A percentile compares a stretch with the other conserved stretches of the same genome.
Evolutionary conservation across 53 echinoderm and acorn worm species (phyloP).

Genomic region (Holothuria scabra): DNA sequence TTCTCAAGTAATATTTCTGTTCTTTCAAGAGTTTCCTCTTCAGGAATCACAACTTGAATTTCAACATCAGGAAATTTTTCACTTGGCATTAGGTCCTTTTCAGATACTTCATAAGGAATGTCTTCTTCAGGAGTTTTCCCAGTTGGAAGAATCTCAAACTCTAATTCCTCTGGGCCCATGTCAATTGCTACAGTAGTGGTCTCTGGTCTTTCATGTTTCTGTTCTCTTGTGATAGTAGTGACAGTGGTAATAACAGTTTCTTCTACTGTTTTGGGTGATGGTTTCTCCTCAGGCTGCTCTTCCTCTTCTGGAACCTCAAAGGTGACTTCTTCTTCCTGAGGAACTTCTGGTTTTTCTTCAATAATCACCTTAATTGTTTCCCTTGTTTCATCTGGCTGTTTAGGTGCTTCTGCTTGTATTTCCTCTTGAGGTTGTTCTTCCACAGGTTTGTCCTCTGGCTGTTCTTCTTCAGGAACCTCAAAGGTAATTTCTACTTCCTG

Average conservation of each 20-base stretch:
- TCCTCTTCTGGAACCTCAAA: slow-evolving; percentile 40
- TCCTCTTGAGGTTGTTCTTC: slow-evolving; percentile 28
- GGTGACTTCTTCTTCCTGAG: slow-evolving; percentile 46
- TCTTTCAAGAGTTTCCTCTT: not conserved
- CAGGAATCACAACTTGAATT: slow-evolving; percentile 38
- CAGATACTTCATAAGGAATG: not conserved
- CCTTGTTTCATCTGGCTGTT: not conserved
- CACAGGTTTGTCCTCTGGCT: slow-evolving; percentile 18
- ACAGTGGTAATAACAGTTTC: no score
- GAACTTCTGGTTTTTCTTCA: slow-evolving; percentile 33
- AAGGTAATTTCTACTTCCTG: no score
- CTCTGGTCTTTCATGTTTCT: no score
- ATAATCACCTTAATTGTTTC: slow-evolving; percentile 45
- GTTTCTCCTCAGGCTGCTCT: slow-evolving; percentile 39
- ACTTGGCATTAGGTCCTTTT: slow-evolving; percentile 30
- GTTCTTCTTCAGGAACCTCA: not conserved
- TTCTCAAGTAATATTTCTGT: slow-evolving; percentile 50
- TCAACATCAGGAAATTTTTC: slow-evolving; percentile 50
- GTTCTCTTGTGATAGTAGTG: no score
- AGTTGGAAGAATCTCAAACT: no score
- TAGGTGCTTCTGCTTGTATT: not conserved
- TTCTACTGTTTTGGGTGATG: no score
- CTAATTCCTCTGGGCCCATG: no score
- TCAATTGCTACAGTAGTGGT: no score
- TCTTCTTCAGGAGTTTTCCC: slow-evolving; percentile 16